Percentiles rank a stretch among this genome's conserved stretches.
Conservation (phyloP, 2,113 vertebrate genomes). For the Coturnix japonica region DNA sequence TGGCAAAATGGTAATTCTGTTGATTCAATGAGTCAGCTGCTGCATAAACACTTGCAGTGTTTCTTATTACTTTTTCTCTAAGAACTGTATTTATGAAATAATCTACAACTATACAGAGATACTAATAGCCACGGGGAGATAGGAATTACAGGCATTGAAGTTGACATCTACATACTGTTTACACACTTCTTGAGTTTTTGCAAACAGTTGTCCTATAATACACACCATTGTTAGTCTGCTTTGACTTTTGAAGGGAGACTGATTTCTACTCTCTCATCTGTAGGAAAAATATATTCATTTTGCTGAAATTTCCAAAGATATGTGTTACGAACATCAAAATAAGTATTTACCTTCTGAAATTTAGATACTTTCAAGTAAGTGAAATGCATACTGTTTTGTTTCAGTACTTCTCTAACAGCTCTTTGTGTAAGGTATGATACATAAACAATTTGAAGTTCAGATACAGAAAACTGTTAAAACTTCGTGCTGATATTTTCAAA, state of each 20-base stretch:
- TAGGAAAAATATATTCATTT: background rate
- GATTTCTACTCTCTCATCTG: background rate
- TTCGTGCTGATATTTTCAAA: background rate
- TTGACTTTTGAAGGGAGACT: background rate
- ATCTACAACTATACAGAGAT: background rate
- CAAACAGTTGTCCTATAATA: background rate
- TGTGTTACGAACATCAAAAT: background rate
- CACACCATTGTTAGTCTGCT: background rate
- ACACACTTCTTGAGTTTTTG: background rate
- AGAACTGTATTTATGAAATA: background rate
- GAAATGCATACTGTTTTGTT: background rate
- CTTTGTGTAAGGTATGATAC: background rate
- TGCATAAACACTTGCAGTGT: background rate
- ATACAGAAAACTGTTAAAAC: background rate
- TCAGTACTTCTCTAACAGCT: background rate
- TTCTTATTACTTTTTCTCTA: background rate
- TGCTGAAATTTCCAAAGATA: background rate
- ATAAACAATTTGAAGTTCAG: background rate
- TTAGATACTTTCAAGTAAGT: background rate
- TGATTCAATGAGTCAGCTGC: background rate
- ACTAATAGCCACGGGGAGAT: background rate
- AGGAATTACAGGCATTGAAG: rapidly evolving
- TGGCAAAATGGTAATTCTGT: background rate
- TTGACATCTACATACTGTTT: background rate
- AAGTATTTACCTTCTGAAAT: background rate